Percentiles rank a stretch among this genome's conserved stretches.
phyloP scores from a whole-genome alignment of 2,113 vertebrate species.

The Zootoca vivipara region DNA sequence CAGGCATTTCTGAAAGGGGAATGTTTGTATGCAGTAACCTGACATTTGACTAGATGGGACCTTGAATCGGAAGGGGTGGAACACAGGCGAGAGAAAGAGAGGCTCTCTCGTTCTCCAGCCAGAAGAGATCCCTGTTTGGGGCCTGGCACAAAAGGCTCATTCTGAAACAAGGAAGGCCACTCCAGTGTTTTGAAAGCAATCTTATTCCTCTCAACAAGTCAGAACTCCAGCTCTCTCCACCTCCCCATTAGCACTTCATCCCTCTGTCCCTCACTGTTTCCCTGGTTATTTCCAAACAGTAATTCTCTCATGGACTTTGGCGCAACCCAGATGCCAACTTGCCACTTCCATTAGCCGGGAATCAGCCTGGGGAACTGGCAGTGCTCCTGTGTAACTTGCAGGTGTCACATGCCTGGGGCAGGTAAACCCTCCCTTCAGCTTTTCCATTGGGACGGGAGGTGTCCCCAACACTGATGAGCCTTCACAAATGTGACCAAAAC shows the following conservation, averaged over 20 bases:
- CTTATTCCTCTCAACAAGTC: constrained; percentile 31
- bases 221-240: not conserved
- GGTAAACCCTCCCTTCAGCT: not conserved
- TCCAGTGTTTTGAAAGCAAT: constrained; percentile 53
- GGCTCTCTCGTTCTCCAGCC: constrained; percentile 58
- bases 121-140: constrained; percentile 69
- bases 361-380: not conserved
- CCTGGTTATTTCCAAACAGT: constrained; percentile 22
- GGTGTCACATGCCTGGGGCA: not conserved
- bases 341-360: not conserved
- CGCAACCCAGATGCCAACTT: not conserved
- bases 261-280: not conserved
- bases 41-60: constrained; percentile 71
- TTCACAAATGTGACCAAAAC: not conserved
- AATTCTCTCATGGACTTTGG: not conserved
- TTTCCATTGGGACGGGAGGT: not conserved
- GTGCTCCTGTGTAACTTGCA: not conserved
- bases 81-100: constrained; percentile 47
- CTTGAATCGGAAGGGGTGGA: not conserved
- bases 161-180: constrained; percentile 68
- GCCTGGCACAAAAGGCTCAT: constrained; percentile 61
- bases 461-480: not conserved
- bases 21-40: constrained; percentile 74
- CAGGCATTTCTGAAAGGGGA: constrained; percentile 67
- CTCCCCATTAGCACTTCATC: not conserved